Base-by-base conservation (phyloP, 2,888 invertebrate species). In the Brachylomia viminalis region DNA sequence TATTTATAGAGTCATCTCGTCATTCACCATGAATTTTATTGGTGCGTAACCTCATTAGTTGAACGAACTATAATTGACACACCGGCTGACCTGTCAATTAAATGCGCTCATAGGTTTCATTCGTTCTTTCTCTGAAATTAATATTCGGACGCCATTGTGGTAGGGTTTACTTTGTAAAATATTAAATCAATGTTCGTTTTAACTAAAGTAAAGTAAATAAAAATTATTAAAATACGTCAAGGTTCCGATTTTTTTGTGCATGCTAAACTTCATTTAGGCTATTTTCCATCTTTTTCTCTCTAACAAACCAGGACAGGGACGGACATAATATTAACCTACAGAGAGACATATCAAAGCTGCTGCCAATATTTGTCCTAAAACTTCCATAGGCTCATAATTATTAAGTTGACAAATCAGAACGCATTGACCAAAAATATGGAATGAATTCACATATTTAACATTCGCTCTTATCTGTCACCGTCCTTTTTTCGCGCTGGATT, bases 31-130 rank as follows among this genome's bases (percentile, higher is more conserved):
- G 89, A 90, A 89, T 91, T 90, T 92, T 91, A 92, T 91, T 92
- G 91, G 90, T 92, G 90, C 93, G 94, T 95, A 94, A 93, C 94
- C 94, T 93, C 93, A 94, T 95, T 94, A 95, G 94, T 94, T 93
- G 95, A 94, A 95, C 91, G 94, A 93, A 95, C 95, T 94, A 92
- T 93, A 96, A 95, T 96, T 96, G 96, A 96, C 96, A 95, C 94
- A 94, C 95, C 93, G 96, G 94, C 95, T 96, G 96, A 96, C 96
- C 96, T 92, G 91, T 90, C 95, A 96, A 96, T 96, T 96, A 95
- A 92, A 92, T 90, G 86, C 79, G 85, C 88, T 92, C 90, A 92
- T 91, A 91, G 89, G 84, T 87, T 85, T 87, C 83, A 86, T 84
- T 81, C 70, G 75, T 75, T 88, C 89, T 89, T 87, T 85, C 84